phyloP scores from a whole-genome alignment of 1,140 invertebrate genomes.

The Heterodera schachtii region DNA sequence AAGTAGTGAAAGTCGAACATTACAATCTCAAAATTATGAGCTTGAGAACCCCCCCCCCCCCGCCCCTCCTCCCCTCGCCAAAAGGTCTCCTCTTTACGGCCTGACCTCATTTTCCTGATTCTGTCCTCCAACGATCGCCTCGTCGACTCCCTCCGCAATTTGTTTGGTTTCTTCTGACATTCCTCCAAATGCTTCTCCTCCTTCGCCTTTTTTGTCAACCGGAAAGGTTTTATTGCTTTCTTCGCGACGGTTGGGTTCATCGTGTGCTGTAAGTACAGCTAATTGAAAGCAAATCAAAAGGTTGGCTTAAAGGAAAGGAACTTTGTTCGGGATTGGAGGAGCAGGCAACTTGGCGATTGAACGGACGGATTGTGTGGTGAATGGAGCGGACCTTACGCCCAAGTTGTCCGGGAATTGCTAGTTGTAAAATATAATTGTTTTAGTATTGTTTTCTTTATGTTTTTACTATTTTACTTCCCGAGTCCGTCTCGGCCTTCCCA shows the following conservation, averaged over 20 bases:
- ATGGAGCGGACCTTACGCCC: constrained; percentile 12
- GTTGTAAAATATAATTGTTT: background rate
- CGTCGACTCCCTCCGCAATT: constrained; percentile 4
- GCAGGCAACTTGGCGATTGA: constrained; percentile 30
- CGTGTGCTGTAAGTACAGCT: background rate
- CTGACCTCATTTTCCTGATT: background rate
- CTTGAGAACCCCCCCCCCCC: no score
- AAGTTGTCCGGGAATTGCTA: constrained; percentile 14
- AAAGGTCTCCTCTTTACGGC: background rate
- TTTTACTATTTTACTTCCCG: background rate
- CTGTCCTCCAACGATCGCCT: constrained; percentile 13
- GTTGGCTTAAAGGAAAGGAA: background rate
- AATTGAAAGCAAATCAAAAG: background rate
- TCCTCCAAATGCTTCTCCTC: background rate
- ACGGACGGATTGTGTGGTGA: background rate
- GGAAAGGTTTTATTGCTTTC: background rate
- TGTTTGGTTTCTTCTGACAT: background rate
- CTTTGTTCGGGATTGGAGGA: constrained; percentile 2
- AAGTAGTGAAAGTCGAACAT: background rate
- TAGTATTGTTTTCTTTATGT: no score
- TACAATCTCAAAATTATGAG: background rate
- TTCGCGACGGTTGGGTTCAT: constrained; percentile 3
- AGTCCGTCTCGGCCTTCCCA: background rate
- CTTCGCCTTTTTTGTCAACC: background rate
- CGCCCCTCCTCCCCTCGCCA: background rate